Base-by-base conservation (phyloP, 2,888 invertebrate genomes). In the Blera fallax region DNA sequence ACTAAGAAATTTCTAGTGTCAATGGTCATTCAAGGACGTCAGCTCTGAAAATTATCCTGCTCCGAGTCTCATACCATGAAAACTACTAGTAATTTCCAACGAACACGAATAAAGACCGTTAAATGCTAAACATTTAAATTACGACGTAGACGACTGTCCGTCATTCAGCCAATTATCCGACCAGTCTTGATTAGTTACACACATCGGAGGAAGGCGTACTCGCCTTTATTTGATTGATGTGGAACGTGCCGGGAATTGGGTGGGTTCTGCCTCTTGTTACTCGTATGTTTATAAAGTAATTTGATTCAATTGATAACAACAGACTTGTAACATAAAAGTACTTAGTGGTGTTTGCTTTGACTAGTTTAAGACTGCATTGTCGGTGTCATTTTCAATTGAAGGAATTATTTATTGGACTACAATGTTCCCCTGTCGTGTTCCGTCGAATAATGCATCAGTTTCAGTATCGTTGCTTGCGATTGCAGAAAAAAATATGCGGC, bases 311-410 rank as follows among this genome's bases (percentile, higher is more conserved):
- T 78, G 52, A 52, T 21, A 45, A 21, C 16, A 34, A n/a, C 8
- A 32, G 32, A 5, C 43, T 3, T 40, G 10, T 7, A 1, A 5
- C 29, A 24, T n/a, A 58, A 6, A 24, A 10, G 32, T 29, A n/a
- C n/a, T n/a, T n/a, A 16, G 27, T 16, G 14, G 29, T 18, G 32
- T 2, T 43, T 62, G 16, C 21, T 14, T 18, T 60, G 45, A 62
- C 29, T 34, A 18, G 45, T 10, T 24, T 14, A 7, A 73, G 62
- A n/a, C n/a, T 11, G n/a, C 45, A 62, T 48, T 56, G 48, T 18
- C 32, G 52, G 52, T 70, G 62, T 54, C 70, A 45, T 7, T 37
- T 67, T 50, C 50, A 78, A 78, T 78, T 78, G 62, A 40, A 58
- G 14, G n/a, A 60, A 62, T 70, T 69, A 34, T n/a, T 45, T 70